Evolutionary conservation across 2,113 vertebrate genomes (phyloP).

Genomic region (Phodopus roborovskii): DNA sequence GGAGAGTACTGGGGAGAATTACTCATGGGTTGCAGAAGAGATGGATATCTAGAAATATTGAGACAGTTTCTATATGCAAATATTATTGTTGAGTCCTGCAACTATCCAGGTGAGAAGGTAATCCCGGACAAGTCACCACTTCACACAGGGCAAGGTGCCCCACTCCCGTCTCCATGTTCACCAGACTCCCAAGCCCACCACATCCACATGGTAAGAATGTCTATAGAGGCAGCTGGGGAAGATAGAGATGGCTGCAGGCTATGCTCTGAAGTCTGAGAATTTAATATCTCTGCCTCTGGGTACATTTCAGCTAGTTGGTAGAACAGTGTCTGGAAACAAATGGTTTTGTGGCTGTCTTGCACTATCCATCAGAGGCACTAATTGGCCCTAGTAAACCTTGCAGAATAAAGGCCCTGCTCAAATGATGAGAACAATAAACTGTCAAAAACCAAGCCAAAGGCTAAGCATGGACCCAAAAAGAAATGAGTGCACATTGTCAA

Average conservation of each 20-base stretch:
- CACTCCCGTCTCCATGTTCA: neutral
- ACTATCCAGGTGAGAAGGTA: neutral
- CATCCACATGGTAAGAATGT: too few species aligned
- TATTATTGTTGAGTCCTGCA: neutral
- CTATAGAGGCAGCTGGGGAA: neutral
- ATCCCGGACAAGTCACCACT: constrained; percentile 35
- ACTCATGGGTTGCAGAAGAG: constrained; percentile 68
- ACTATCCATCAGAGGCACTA: neutral
- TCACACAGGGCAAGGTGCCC: neutral
- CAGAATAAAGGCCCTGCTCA: neutral
- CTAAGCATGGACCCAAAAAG: neutral
- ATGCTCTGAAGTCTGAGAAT: neutral
- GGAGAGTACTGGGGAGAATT: constrained; percentile 66
- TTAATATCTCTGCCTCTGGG: neutral
- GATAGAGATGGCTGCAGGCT: neutral
- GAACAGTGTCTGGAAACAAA: neutral
- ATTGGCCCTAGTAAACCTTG: constrained; percentile 30
- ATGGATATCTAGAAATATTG: constrained; percentile 56
- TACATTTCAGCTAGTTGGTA: neutral
- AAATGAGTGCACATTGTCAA: fast-evolving
- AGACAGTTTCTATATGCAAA: constrained; percentile 59
- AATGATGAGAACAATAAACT: neutral
- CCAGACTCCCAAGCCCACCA: neutral
- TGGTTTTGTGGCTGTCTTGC: neutral
- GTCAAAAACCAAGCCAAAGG: too few species aligned